Base-by-base conservation (phyloP, 2,797 vertebrate genomes). In the Centropyge bicolor region DNA sequence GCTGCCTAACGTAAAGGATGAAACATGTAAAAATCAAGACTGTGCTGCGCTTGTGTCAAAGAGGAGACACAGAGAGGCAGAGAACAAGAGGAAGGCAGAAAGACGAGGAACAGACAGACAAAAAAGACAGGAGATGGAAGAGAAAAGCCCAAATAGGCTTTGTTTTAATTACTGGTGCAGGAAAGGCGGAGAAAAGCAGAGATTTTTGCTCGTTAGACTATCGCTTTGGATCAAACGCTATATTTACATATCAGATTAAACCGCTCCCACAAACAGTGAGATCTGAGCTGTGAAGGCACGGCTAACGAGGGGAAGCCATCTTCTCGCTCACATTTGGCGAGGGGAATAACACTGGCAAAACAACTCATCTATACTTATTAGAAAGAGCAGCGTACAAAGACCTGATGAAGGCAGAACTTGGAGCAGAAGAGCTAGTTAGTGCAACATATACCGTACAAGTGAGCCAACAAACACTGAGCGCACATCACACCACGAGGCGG, bases 221-320 rank as follows among this genome's bases (percentile, higher is more conserved):
- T 91, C 86, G 88, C 95, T 95, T 94, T 96, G 94, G 95, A 97
- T 96, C 95, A 96, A 96, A 95, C 92, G 90, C 88, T 93, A 94
- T 96, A 98, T 98, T 98, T 98, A 97, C 97, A 97, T 98, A 97
- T 96, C 96, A 96, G 96, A 98, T 98, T 97, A 96, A 95, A 96
- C 94, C 94, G 95, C 84, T 96, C 93, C 96, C 94, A 87, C 83
- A 96, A 93, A 95, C 70, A 65, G 94, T 95, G 95, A 96, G 96
- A 91, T 89, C 80, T 91, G 88, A 90, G 88, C 70, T 56, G 87
- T 56, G 70, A 86, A 92, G 87, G 64, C 85, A 80, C 46, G n/a
- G 76, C 89, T 94, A 92, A 92, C 81, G 87, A 93, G 90, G 87
- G 77, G 87, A 86, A 87, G 83, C 78, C 89, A 83, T 90, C 83